phyloP scores from a whole-genome alignment of 2,888 invertebrate species.

The Rhyacophila evoluta region DNA sequence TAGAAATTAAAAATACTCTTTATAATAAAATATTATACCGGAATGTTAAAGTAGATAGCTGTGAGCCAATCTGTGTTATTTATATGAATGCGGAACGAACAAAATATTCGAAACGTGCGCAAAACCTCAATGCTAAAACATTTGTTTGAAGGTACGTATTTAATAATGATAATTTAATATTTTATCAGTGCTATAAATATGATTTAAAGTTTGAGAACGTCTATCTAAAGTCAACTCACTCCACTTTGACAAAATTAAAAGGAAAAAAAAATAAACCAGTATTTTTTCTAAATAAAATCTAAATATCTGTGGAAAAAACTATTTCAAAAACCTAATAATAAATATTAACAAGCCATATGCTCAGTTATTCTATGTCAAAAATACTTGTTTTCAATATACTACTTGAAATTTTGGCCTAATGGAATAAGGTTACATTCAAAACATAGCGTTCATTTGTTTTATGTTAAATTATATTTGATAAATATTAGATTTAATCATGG shows the following conservation, averaged over 20 bases:
- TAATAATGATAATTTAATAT: not conserved
- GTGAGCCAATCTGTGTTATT: not conserved
- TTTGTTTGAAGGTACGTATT: not conserved
- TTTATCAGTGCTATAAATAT: not conserved
- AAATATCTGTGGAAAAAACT: not conserved
- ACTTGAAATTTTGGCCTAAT: too few species aligned
- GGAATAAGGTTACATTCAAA: too few species aligned
- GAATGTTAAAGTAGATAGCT: constrained; percentile 6
- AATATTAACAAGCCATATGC: too few species aligned
- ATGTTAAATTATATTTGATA: too few species aligned
- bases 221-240: not conserved
- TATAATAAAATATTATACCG: not conserved
- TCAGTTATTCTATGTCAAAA: too few species aligned
- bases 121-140: not conserved
- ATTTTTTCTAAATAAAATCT: not conserved
- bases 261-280: not conserved
- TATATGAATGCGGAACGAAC: constrained; percentile 2
- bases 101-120: not conserved
- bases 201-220: not conserved
- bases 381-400: too few species aligned
- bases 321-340: too few species aligned
- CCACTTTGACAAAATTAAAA: too few species aligned
- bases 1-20: not conserved
- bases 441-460: too few species aligned
- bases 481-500: too few species aligned